Percentiles rank a stretch among this genome's conserved stretches.
Conservation (phyloP, 2,888 invertebrate genomes). For the Lithophane ornitopus region DNA sequence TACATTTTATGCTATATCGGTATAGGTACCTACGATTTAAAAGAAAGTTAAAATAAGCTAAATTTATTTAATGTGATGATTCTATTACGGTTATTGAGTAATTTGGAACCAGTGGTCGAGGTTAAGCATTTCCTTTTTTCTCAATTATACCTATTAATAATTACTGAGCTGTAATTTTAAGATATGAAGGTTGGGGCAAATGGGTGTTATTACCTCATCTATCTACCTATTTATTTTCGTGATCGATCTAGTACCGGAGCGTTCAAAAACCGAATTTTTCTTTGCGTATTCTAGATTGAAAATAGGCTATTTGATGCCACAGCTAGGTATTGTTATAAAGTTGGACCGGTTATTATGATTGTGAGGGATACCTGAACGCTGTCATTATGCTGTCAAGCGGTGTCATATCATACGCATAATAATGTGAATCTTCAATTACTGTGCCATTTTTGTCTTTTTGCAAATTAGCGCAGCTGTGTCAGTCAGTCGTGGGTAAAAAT, state of each 20-base stretch:
- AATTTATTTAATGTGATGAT: not conserved
- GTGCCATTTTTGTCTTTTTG: conserved; percentile 42
- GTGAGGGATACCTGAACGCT: conserved; percentile 16
- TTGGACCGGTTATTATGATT: not conserved
- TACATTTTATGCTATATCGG: too few species aligned
- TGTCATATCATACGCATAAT: conserved; percentile 7
- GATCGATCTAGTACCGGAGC: not conserved
- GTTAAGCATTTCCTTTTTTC: not conserved
- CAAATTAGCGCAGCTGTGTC: conserved; percentile 51
- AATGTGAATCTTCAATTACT: conserved; percentile 20
- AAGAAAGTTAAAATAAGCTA: not conserved
- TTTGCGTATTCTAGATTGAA: not conserved
- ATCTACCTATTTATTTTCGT: not conserved
- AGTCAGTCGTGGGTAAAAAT: conserved; percentile 53
- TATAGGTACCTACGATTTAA: not conserved
- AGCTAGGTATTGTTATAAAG: not conserved
- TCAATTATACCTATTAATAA: not conserved
- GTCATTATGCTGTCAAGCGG: conserved; percentile 34
- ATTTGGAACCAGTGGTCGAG: not conserved
- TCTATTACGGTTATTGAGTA: not conserved
- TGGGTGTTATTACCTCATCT: not conserved
- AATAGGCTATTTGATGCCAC: not conserved
- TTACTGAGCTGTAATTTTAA: not conserved
- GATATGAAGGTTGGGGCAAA: conserved; percentile 2
- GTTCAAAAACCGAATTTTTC: conserved; percentile 9